Evolutionary conservation across 2,888 invertebrate species (phyloP).

Genomic region (Chymomyza procnemis): DNA sequence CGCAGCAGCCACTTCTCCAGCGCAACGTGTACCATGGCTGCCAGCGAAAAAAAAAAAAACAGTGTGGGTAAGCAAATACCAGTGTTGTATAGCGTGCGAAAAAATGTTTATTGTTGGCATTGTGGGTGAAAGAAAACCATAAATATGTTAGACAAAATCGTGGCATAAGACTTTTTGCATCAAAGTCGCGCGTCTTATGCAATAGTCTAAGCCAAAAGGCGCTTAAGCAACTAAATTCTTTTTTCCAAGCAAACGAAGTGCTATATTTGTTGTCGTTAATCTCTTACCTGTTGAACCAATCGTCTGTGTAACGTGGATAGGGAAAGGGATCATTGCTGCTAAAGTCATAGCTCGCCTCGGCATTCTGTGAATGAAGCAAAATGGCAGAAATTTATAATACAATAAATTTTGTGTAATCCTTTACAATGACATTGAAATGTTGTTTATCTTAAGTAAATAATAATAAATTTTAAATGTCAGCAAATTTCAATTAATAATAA

Average conservation of each 20-base stretch:
- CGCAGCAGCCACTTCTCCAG: constrained; percentile 99
- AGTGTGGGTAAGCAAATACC: constrained; percentile 7
- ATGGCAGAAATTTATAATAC: too few species aligned
- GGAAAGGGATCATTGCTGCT: constrained; percentile 99
- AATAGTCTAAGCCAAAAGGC: constrained; percentile 17
- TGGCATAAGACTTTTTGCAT: neutral
- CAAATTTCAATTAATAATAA: too few species aligned
- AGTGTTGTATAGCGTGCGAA: constrained; percentile 3
- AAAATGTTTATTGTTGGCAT: constrained; percentile 1
- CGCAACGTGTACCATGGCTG: constrained; percentile 98
- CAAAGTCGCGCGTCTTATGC: constrained; percentile 20
- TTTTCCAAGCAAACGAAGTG: constrained; percentile 6
- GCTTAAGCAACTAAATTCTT: neutral
- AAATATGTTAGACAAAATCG: constrained; percentile 35
- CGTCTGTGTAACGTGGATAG: constrained; percentile 98
- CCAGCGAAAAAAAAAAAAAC: constrained; percentile 22
- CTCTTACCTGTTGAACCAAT: constrained; percentile 99
- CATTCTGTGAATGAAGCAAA: constrained; percentile 85
- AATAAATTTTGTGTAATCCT: too few species aligned
- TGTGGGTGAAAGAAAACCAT: constrained; percentile 15
- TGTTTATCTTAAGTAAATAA: too few species aligned
- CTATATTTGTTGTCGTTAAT: neutral
- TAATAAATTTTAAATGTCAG: too few species aligned
- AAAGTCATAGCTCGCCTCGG: constrained; percentile 98
- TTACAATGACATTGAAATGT: too few species aligned